These are phyloP conservation scores for Cyanocitta stelleri DNA, from an alignment of 2,113 vertebrate species.

Conservation along the genomic window DNA sequence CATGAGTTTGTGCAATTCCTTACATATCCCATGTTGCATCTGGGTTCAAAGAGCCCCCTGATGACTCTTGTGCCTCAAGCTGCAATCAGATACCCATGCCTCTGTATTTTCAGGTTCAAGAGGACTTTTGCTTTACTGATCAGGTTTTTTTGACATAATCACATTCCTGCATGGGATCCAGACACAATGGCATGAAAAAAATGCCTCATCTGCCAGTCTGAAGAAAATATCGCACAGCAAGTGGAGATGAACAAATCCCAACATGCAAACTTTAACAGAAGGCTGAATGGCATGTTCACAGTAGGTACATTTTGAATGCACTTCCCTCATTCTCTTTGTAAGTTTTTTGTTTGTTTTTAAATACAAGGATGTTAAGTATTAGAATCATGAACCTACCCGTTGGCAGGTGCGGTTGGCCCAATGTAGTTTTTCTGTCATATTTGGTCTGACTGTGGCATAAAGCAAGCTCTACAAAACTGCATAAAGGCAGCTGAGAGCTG, in stretches of 20 bases:
- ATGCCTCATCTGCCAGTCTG: background rate
- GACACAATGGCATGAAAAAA: background rate
- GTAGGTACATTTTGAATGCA: background rate
- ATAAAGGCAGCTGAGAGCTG: background rate
- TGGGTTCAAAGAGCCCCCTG: background rate
- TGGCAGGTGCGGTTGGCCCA: background rate
- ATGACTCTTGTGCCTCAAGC: accelerated
- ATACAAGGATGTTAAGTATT: background rate
- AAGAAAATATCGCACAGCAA: background rate
- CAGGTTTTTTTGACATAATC: background rate
- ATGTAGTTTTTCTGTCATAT: background rate
- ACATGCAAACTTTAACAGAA: background rate
- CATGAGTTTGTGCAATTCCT: background rate
- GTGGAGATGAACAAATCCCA: background rate
- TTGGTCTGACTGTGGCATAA: background rate
- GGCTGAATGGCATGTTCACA: background rate
- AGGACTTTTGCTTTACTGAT: background rate
- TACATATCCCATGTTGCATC: background rate
- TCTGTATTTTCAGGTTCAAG: background rate
- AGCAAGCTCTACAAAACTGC: accelerated
- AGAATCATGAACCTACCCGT: background rate
- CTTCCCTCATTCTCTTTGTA: background rate
- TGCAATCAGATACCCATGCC: accelerated
- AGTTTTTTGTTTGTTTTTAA: background rate
- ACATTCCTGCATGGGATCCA: background rate